phyloP scores from a whole-genome alignment of 2,113 vertebrate species.

The Sciurus niger region DNA sequence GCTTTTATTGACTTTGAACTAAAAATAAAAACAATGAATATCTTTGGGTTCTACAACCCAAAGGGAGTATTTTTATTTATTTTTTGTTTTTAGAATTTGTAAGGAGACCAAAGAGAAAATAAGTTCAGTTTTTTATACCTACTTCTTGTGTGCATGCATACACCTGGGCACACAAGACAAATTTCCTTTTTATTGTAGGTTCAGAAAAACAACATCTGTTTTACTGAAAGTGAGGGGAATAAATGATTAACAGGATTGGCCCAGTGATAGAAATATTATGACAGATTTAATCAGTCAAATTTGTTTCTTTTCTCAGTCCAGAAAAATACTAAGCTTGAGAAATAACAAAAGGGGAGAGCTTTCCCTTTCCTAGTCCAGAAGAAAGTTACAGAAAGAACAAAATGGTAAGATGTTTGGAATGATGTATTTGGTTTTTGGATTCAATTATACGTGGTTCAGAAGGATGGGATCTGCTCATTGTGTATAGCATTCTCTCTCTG shows the following conservation, averaged over 20 bases:
- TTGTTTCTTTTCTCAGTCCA: conserved; percentile 52
- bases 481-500: neutral
- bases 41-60: neutral
- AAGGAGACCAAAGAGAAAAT: neutral
- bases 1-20: conserved; percentile 12
- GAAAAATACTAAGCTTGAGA: conserved; percentile 39
- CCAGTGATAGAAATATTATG: conserved; percentile 47
- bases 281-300: conserved; percentile 53
- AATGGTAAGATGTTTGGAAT: conserved; percentile 27
- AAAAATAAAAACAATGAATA: neutral
- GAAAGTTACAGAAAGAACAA: conserved; percentile 57
- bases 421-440: neutral
- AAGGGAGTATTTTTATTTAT: conserved; percentile 36
- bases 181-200: conserved; percentile 29
- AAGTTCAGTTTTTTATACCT: conserved; percentile 4
- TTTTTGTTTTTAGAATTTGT: conserved; percentile 63
- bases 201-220: conserved; percentile 57
- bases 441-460: neutral
- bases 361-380: conserved; percentile 50
- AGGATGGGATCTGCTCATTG: neutral
- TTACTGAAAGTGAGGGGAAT: conserved; percentile 50
- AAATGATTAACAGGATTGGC: conserved; percentile 27
- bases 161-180: neutral
- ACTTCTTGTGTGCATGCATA: neutral
- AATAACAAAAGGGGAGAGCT: conserved; percentile 54